A percentile compares a stretch with the other conserved stretches of the same genome.
Conservation (phyloP, 2,113 vertebrate species). For the Polypterus senegalus region DNA sequence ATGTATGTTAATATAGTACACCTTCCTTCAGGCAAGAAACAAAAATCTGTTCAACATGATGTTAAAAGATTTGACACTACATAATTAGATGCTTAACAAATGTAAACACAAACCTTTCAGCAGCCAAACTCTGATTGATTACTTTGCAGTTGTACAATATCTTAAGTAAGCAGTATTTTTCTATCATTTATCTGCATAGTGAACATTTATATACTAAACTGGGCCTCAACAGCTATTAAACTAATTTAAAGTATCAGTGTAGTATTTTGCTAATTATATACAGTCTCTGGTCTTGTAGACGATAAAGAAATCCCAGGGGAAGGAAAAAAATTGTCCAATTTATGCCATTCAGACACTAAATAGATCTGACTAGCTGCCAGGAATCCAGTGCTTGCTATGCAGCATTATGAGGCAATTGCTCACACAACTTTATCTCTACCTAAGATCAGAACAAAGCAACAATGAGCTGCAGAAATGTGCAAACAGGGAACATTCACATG, state of each 20-base stretch:
- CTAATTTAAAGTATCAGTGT: constrained; percentile 51
- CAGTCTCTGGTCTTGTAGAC: constrained; percentile 37
- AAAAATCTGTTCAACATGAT: constrained; percentile 25
- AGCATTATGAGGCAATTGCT: constrained; percentile 22
- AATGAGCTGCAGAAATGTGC: constrained; percentile 21
- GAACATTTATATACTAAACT: constrained; percentile 42
- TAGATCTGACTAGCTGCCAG: constrained; percentile 26
- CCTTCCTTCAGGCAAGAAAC: constrained; percentile 16
- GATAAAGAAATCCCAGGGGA: constrained; percentile 43
- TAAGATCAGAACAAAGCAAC: constrained; percentile 48
- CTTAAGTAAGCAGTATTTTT: constrained; percentile 29
- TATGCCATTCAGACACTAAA: constrained; percentile 38
- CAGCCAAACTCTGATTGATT: constrained; percentile 32
- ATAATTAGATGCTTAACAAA: constrained; percentile 30
- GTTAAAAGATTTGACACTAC: constrained; percentile 37
- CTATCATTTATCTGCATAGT: constrained; percentile 37
- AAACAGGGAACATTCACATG: constrained; percentile 32
- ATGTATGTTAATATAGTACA: constrained; percentile 6
- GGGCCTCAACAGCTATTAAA: constrained; percentile 51
- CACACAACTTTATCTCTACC: constrained; percentile 36
- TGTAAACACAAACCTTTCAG: constrained; percentile 31
- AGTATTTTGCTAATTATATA: constrained; percentile 50
- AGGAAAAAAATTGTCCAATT: constrained; percentile 41
- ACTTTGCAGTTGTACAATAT: constrained; percentile 10
- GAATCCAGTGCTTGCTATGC: constrained; percentile 26